Conservation (phyloP, 2,888 invertebrate species). For the Noctua janthe region DNA sequence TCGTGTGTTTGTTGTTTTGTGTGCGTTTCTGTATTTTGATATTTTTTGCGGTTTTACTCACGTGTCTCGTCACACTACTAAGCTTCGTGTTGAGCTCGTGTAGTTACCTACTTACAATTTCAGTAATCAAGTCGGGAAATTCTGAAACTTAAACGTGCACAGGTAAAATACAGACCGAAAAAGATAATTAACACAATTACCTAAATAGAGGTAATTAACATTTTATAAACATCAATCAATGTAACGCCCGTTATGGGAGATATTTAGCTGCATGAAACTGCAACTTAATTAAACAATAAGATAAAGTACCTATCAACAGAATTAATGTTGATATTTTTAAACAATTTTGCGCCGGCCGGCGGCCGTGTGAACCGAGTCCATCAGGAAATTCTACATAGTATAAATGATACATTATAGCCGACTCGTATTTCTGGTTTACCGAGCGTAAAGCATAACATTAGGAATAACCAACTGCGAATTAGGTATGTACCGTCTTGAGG, state of each 20-base stretch:
- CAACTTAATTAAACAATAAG: not conserved
- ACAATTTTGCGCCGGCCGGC: not conserved
- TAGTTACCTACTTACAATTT: not conserved
- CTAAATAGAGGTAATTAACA: not conserved
- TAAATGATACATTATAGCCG: not conserved
- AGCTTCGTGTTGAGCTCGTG: not conserved
- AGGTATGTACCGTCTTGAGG: not conserved
- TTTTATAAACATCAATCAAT: not conserved
- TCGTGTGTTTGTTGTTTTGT: not conserved
- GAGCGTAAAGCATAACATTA: not conserved
- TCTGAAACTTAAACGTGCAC: constrained; percentile 4
- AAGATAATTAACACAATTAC: constrained; percentile 2
- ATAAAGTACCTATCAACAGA: constrained; percentile 6
- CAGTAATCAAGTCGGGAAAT: not conserved
- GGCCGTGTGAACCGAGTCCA: constrained; percentile 2
- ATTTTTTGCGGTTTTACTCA: constrained; percentile 1
- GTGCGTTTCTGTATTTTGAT: not conserved
- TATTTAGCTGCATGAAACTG: not conserved
- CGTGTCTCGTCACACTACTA: constrained; percentile 1
- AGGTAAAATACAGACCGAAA: not conserved
- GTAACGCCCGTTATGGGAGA: not conserved
- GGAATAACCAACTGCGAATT: constrained; percentile 13
- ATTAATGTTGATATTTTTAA: not conserved
- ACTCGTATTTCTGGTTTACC: constrained; percentile 48
- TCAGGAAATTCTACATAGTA: not conserved